Evolutionary conservation across 2,113 vertebrate genomes (phyloP).

Genomic region (human): DNA sequence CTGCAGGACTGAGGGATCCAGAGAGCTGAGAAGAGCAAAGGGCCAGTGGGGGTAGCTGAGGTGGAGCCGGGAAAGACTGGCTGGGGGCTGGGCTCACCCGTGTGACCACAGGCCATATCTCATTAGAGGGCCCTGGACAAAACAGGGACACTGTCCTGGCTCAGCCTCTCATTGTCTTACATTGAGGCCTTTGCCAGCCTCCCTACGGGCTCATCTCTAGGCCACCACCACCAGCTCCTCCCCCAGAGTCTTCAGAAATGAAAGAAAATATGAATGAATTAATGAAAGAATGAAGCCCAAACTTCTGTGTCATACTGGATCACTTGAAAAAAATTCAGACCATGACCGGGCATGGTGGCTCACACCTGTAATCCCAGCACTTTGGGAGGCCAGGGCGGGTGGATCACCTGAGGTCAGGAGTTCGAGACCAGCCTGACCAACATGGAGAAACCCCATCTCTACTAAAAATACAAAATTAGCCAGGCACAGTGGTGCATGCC

Average conservation of each 20-base stretch:
- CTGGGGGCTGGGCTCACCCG: not conserved
- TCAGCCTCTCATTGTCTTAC: not conserved
- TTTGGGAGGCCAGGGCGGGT: too few relatives aligned
- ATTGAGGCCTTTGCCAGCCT: not conserved
- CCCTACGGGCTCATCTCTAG: not conserved
- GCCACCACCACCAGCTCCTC: not conserved
- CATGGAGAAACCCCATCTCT: too few relatives aligned
- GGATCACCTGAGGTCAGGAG: too few relatives aligned
- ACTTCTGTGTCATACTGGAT: not conserved
- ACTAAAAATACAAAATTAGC: too few relatives aligned
- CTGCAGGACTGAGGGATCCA: not conserved
- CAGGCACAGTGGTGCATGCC: too few relatives aligned
- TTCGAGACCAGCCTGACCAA: too few relatives aligned
- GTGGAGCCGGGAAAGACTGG: not conserved
- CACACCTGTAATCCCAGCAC: too few relatives aligned
- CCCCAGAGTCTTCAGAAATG: not conserved
- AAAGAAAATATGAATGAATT: not conserved
- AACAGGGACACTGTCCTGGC: not conserved
- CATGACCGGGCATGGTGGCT: too few relatives aligned
- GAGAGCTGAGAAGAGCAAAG: not conserved
- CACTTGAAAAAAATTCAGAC: not conserved
- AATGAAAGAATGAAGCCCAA: not conserved
- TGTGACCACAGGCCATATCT: not conserved
- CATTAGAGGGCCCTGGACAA: not conserved
- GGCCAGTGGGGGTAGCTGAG: not conserved